phyloP scores from a whole-genome alignment of 1,140 invertebrate species.

The Hesperophylax magnus region DNA sequence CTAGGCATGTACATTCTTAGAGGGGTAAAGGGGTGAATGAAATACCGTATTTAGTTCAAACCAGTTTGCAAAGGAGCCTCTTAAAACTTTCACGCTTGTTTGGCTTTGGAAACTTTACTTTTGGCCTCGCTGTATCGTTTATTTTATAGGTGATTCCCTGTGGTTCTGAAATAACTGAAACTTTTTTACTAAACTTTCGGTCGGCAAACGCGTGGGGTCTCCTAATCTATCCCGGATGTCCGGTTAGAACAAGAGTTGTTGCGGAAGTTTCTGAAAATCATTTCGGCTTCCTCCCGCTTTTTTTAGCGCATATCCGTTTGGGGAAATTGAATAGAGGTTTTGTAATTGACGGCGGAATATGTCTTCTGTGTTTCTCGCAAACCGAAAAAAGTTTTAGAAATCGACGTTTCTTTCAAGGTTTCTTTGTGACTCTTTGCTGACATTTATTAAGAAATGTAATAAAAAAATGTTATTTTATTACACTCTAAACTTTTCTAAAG shows the following conservation, averaged over 20 bases:
- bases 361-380: slow-evolving; percentile 13
- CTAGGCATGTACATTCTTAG: not conserved
- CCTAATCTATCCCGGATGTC: slow-evolving; percentile 41
- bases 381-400: not conserved
- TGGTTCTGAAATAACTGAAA: slow-evolving; percentile 18
- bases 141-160: slow-evolving; percentile 45
- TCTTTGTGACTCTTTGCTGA: not conserved
- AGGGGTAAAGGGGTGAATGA: slow-evolving; percentile 17
- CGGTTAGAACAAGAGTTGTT: slow-evolving; percentile 44
- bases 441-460: not conserved
- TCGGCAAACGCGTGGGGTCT: slow-evolving; percentile 25
- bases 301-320: slow-evolving; percentile 29
- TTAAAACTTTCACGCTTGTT: slow-evolving; percentile 41
- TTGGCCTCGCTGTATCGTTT: slow-evolving; percentile 42
- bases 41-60: slow-evolving; percentile 17
- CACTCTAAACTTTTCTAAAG: too few species aligned
- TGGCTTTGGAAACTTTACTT: slow-evolving; percentile 35
- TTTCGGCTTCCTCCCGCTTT: slow-evolving; percentile 21
- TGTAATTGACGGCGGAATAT: slow-evolving; percentile 29
- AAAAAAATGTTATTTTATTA: not conserved
- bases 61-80: slow-evolving; percentile 37
- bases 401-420: not conserved
- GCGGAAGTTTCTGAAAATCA: slow-evolving; percentile 36
- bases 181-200: slow-evolving; percentile 36
- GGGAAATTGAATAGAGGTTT: slow-evolving; percentile 29